These are phyloP conservation scores for Panzeria rudis DNA, from an alignment of 2,888 invertebrate species.

Conservation along the genomic window DNA sequence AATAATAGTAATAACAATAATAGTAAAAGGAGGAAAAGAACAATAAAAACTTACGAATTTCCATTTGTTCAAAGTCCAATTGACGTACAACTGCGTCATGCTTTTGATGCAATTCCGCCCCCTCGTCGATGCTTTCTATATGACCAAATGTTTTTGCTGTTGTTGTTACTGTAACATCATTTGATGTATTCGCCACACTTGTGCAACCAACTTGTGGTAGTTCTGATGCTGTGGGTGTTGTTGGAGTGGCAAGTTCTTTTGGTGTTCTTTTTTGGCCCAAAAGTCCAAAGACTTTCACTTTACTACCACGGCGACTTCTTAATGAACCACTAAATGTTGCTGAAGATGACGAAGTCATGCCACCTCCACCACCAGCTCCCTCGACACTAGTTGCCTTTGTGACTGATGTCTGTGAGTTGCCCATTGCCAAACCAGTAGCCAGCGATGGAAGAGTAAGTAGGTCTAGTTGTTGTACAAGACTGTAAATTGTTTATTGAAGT, in stretches of 20 bases:
- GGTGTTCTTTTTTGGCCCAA: conserved; percentile 80
- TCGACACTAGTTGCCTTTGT: conserved; percentile 40
- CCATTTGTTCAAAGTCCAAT: conserved; percentile 80
- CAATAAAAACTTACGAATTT: conserved; percentile 80
- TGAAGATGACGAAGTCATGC: conserved; percentile 50
- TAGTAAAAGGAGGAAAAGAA: conserved; percentile 62
- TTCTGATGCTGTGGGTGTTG: conserved; percentile 56
- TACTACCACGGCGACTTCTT: conserved; percentile 79
- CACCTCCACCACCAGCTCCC: conserved; percentile 46
- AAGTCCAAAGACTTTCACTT: conserved; percentile 80
- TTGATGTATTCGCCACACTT: conserved; percentile 51
- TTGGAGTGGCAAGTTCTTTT: conserved; percentile 75
- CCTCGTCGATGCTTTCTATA: conserved; percentile 71
- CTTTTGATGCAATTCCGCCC: conserved; percentile 68
- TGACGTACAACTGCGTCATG: conserved; percentile 75
- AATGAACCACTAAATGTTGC: conserved; percentile 61
- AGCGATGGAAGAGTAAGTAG: conserved; percentile 2
- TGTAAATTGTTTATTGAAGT: conserved; percentile 58
- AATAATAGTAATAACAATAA: conserved; percentile 42
- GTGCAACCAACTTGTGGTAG: conserved; percentile 47
- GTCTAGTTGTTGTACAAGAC: conserved; percentile 45
- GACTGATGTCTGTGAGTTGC: conserved; percentile 76
- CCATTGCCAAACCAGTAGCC: conserved; percentile 74
- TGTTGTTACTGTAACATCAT: conserved; percentile 47
- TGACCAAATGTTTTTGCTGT: conserved; percentile 57